These are phyloP conservation scores for Neocrepidodera transversa DNA, from an alignment of 2,888 invertebrate species.

Conservation along the genomic window DNA sequence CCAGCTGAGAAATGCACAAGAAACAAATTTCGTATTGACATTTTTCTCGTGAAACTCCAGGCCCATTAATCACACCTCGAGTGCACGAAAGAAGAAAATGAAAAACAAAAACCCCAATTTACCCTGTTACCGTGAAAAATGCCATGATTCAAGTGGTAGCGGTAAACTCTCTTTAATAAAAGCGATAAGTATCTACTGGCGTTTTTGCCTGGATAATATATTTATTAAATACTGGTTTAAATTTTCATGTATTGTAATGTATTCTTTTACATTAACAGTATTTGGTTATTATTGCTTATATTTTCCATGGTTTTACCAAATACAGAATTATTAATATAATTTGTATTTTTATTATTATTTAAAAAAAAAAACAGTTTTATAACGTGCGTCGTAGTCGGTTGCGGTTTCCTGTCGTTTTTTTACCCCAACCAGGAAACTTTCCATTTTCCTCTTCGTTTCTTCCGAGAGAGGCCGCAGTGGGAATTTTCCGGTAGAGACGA, in stretches of 20 bases:
- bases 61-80: slow-evolving; percentile 14
- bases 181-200: too few relatives aligned
- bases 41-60: background rate
- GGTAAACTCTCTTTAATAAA: slow-evolving; percentile 1
- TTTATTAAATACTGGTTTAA: too few relatives aligned
- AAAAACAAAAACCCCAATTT: slow-evolving; percentile 17
- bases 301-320: too few relatives aligned
- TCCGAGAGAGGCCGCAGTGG: slow-evolving; percentile 48
- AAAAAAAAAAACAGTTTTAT: too few relatives aligned
- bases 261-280: too few relatives aligned
- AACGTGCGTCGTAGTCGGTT: too few relatives aligned
- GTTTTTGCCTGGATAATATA: too few relatives aligned
- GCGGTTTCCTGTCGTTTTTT: slow-evolving; percentile 12
- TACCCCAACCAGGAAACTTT: slow-evolving; percentile 31
- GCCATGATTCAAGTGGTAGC: slow-evolving; percentile 1
- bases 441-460: slow-evolving; percentile 51
- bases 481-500: slow-evolving; percentile 46
- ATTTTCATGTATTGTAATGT: too few relatives aligned
- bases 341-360: too few relatives aligned
- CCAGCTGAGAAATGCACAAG: slow-evolving; percentile 9
- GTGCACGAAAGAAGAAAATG: slow-evolving; percentile 3
- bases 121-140: slow-evolving; percentile 10
- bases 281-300: too few relatives aligned
- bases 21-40: slow-evolving; percentile 12
- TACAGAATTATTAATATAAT: too few relatives aligned